phyloP scores from a whole-genome alignment of 1,140 invertebrate genomes.

The Eurytemora carolleeae region DNA sequence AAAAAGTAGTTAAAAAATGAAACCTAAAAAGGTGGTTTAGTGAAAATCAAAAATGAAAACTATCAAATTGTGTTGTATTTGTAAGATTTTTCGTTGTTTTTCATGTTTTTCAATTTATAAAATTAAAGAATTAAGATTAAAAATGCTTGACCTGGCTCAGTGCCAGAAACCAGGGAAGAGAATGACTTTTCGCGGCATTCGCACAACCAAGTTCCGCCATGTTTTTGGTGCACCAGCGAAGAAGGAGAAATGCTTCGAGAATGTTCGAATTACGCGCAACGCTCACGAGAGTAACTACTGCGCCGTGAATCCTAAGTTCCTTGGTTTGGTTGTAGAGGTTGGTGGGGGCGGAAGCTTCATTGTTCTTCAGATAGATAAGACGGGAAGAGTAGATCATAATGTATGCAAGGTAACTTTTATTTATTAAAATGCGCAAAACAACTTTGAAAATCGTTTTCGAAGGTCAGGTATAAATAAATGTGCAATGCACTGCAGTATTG shows the following conservation, averaged over 20 bases:
- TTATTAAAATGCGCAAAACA: constrained; percentile 32
- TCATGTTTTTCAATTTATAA: no score
- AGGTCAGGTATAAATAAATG: background rate
- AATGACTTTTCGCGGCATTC: constrained; percentile 45
- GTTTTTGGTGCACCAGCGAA: constrained; percentile 73
- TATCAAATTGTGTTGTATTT: no score
- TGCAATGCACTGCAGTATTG: no score
- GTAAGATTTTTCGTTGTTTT: no score
- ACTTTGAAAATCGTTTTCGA: constrained; percentile 31
- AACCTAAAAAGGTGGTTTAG: no score
- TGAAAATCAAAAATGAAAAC: no score
- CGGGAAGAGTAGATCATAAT: constrained; percentile 4
- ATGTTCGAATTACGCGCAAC: constrained; percentile 75
- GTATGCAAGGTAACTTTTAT: constrained; percentile 2
- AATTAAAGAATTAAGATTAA: no score
- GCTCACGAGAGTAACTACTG: constrained; percentile 80
- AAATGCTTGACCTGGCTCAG: constrained; percentile 10
- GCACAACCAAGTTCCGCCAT: constrained; percentile 75
- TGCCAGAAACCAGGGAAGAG: constrained; percentile 10
- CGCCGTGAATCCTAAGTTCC: constrained; percentile 79
- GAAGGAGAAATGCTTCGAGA: constrained; percentile 72
- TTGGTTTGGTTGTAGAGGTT: constrained; percentile 80
- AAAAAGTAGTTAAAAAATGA: no score
- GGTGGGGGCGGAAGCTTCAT: constrained; percentile 82
- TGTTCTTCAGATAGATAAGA: constrained; percentile 61